Evolutionary conservation across 2,113 vertebrate genomes (phyloP).

Genomic region (Myiagra hebetior): DNA sequence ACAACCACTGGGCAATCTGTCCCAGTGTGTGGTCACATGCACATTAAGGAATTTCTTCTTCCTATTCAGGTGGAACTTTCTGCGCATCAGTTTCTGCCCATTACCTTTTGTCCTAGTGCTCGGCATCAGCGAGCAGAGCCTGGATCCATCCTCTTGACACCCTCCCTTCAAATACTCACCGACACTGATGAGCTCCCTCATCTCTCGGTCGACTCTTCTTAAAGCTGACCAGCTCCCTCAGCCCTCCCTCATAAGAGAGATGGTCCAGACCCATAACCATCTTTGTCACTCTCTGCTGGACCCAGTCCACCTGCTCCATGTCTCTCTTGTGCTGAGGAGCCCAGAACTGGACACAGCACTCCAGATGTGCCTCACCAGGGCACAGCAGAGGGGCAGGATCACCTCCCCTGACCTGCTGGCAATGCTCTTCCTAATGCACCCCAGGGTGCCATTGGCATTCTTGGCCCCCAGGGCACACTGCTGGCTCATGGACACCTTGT

Average conservation of each 20-base stretch:
- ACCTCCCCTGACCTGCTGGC: fast-evolving
- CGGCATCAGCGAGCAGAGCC: fast-evolving
- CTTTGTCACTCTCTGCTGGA: background rate
- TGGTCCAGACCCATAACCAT: no score
- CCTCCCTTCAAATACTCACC: background rate
- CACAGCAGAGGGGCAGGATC: fast-evolving
- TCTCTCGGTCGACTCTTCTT: fast-evolving
- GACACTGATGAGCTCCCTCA: background rate
- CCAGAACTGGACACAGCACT: background rate
- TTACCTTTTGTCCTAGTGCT: background rate
- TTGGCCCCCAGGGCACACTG: background rate
- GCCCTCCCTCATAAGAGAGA: background rate
- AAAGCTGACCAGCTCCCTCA: background rate
- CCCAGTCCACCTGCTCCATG: fast-evolving
- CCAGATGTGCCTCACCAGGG: background rate
- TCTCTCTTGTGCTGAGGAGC: no score
- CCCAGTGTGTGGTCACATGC: background rate
- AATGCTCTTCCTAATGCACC: fast-evolving
- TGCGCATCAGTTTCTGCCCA: background rate
- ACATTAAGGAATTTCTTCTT: background rate
- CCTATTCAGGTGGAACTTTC: background rate
- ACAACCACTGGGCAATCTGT: background rate
- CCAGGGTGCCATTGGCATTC: fast-evolving
- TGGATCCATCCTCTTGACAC: no score
- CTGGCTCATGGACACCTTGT: background rate